Conservation (phyloP, 2,797 vertebrate genomes). For the Acestrorhynchus altus region DNA sequence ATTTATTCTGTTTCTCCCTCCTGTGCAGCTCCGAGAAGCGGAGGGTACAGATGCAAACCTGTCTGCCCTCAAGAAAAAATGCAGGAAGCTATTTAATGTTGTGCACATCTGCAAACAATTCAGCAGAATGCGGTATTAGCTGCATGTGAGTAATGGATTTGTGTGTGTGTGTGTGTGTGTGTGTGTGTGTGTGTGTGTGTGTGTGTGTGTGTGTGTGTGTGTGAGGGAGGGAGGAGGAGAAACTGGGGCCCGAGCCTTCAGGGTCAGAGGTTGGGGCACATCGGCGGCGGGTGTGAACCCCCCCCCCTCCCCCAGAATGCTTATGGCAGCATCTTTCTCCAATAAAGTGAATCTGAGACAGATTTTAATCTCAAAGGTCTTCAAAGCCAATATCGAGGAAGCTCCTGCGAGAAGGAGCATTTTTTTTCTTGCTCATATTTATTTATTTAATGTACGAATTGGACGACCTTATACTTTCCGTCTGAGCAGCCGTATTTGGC, state of each 20-base stretch:
- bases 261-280: slow-evolving; percentile 26
- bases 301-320: slow-evolving; percentile 67
- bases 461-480: no score
- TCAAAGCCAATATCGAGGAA: slow-evolving; percentile 73
- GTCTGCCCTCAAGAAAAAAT: slow-evolving; percentile 50
- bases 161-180: slow-evolving; percentile 9
- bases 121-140: slow-evolving; percentile 62
- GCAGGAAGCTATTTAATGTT: slow-evolving; percentile 56
- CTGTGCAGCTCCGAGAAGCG: slow-evolving; percentile 18
- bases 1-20: slow-evolving; percentile 36
- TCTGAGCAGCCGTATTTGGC: background rate
- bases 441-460: no score
- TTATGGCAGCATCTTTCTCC: slow-evolving; percentile 73
- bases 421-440: no score
- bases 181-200: background rate
- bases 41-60: slow-evolving; percentile 57
- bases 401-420: slow-evolving; percentile 56
- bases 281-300: slow-evolving; percentile 67
- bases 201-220: background rate
- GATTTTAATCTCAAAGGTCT: slow-evolving; percentile 78
- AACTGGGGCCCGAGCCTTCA: background rate
- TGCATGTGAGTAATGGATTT: slow-evolving; percentile 58
- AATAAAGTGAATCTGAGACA: slow-evolving; percentile 74
- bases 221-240: background rate
- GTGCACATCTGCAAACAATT: slow-evolving; percentile 68